Evolutionary conservation across 2,113 vertebrate genomes (phyloP).

Genomic region (Trochalopteron elliotii): DNA sequence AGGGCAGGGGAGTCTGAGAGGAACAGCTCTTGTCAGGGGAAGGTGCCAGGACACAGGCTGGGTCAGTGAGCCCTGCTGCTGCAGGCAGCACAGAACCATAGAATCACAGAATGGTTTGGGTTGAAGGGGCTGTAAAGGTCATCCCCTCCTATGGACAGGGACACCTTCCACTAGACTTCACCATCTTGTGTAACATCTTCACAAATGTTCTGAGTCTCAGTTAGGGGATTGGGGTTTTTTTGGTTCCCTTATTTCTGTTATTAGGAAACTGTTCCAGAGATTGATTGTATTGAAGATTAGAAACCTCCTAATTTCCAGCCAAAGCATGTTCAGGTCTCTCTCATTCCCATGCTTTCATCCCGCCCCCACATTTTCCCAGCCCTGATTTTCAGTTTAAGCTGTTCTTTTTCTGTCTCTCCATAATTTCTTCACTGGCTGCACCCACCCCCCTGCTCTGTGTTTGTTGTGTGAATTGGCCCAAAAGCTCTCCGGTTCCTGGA

Average conservation of each 20-base stretch:
- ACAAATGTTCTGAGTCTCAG: fast-evolving
- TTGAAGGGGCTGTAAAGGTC: neutral
- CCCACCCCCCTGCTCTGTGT: neutral
- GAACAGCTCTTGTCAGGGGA: neutral
- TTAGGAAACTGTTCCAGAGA: neutral
- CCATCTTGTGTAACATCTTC: fast-evolving
- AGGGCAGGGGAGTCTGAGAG: neutral
- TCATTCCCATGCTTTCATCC: neutral
- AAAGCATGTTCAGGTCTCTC: neutral
- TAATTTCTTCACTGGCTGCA: neutral
- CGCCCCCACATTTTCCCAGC: neutral
- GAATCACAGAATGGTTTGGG: neutral
- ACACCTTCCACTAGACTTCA: neutral
- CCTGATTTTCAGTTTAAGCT: constrained; percentile 3
- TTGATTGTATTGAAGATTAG: neutral
- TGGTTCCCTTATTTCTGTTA: neutral
- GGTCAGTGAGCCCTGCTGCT: neutral
- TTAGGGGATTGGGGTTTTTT: neutral
- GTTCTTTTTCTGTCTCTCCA: constrained; percentile 31
- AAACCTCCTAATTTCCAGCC: neutral
- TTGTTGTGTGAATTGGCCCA: neutral
- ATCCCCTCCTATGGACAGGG: neutral
- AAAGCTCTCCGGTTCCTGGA: fast-evolving
- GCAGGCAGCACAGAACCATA: neutral
- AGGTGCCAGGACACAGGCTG: fast-evolving